Evolutionary conservation across 2,888 invertebrate genomes (phyloP).

Genomic region (Miltochrista miniata): DNA sequence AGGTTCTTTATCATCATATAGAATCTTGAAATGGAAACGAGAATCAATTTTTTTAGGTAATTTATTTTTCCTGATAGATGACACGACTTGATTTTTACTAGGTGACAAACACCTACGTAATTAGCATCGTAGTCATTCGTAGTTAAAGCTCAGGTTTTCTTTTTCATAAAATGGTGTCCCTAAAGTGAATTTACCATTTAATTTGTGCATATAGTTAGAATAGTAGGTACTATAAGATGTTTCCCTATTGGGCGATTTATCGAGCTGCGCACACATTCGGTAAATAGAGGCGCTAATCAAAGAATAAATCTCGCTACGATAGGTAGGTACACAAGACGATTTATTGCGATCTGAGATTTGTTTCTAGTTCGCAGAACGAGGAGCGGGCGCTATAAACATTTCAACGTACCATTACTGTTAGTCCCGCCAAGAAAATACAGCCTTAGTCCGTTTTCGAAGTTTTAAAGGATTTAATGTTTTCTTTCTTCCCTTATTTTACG

Average conservation of each 20-base stretch:
- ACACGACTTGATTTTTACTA: too few relatives aligned
- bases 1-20: too few relatives aligned
- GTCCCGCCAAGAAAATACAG: conserved; percentile 59
- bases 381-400: conserved; percentile 70
- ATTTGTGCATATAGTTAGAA: background rate
- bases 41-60: too few relatives aligned
- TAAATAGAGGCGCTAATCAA: conserved; percentile 67
- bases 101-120: too few relatives aligned
- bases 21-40: too few relatives aligned
- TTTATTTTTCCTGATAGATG: too few relatives aligned
- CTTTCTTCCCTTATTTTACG: conserved; percentile 23
- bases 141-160: too few relatives aligned
- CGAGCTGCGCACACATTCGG: conserved; percentile 43
- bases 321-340: conserved; percentile 51
- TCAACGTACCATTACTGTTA: conserved; percentile 68
- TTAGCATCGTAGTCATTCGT: too few relatives aligned
- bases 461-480: conserved; percentile 65
- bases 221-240: background rate
- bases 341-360: conserved; percentile 72
- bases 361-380: conserved; percentile 55
- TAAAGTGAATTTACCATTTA: too few relatives aligned
- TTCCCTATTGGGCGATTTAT: conserved; percentile 6
- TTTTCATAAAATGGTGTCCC: too few relatives aligned
- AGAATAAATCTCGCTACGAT: conserved; percentile 62
- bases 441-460: conserved; percentile 62